phyloP scores from a whole-genome alignment of 2,113 vertebrate species.

The Takifugu flavidus region DNA sequence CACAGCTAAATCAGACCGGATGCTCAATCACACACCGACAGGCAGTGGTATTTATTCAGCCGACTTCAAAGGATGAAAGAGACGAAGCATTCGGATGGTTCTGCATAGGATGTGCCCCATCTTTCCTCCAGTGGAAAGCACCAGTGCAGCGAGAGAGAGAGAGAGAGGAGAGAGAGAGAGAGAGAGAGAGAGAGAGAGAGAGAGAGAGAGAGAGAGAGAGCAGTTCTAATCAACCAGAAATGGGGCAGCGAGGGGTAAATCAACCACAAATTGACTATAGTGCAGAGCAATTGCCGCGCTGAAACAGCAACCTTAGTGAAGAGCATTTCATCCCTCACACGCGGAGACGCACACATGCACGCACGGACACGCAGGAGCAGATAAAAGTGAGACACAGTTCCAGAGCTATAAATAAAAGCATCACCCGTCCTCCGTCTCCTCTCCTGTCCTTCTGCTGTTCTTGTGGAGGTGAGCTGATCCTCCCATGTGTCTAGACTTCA shows the following conservation, averaged over 20 bases:
- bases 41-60: constrained; percentile 16
- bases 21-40: constrained; percentile 10
- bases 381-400: constrained; percentile 12
- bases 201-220: not conserved
- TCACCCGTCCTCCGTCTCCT: constrained; percentile 40
- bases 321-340: constrained; percentile 32
- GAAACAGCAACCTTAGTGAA: constrained; percentile 35
- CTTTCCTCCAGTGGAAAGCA: constrained; percentile 6
- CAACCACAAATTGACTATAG: constrained; percentile 43
- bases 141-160: not conserved
- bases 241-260: constrained; percentile 29
- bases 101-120: constrained; percentile 11
- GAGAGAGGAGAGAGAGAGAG: constrained; percentile 1
- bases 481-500: constrained; percentile 45
- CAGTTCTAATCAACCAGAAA: constrained; percentile 34
- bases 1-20: constrained; percentile 35
- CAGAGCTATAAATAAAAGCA: constrained; percentile 20
- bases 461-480: constrained; percentile 50
- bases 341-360: not conserved
- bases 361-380: constrained; percentile 6
- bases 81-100: constrained; percentile 11
- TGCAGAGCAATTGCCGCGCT: constrained; percentile 25
- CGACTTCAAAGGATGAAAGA: constrained; percentile 27
- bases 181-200: not conserved
- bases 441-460: constrained; percentile 27